phyloP scores from a whole-genome alignment of 2,797 vertebrate genomes.

The Myotis findleyi region DNA sequence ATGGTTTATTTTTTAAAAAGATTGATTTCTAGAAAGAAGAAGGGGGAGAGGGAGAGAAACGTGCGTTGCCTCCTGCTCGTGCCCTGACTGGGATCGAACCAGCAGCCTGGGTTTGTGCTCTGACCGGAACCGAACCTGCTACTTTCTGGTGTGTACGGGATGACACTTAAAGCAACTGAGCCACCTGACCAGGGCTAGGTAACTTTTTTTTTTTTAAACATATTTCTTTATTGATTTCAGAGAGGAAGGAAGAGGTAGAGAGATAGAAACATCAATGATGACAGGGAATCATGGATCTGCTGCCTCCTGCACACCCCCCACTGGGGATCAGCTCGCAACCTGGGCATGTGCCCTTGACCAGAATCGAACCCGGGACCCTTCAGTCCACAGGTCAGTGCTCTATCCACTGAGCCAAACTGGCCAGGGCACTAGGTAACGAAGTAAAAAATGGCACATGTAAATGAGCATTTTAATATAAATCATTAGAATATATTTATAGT shows the following conservation, averaged over 20 bases:
- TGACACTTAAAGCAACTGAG: not conserved
- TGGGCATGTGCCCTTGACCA: too few species aligned
- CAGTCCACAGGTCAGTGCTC: not conserved
- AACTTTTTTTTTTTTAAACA: not conserved
- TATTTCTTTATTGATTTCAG: too few species aligned
- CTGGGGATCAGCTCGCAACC: too few species aligned
- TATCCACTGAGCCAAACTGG: not conserved
- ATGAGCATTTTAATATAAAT: slow-evolving; percentile 66
- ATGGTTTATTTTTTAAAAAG: slow-evolving; percentile 45
- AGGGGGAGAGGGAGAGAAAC: not conserved
- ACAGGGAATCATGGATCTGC: too few species aligned
- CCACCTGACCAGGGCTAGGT: not conserved
- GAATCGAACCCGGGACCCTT: not conserved
- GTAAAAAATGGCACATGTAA: slow-evolving; percentile 64
- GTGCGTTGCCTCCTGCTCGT: not conserved
- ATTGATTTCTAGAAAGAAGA: not conserved
- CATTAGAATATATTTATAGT: slow-evolving; percentile 63
- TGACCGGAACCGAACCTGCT: not conserved
- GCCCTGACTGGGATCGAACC: not conserved
- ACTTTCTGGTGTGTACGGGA: not conserved
- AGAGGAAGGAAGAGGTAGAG: too few species aligned
- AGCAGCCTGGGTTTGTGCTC: not conserved
- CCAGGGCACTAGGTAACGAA: not conserved
- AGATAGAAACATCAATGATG: too few species aligned
- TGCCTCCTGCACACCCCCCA: too few species aligned